A percentile compares a stretch with the other conserved stretches of the same genome.
Evolutionary conservation across 2,797 vertebrate genomes (phyloP).

Genomic region (Pseudomugil tenellus): DNA sequence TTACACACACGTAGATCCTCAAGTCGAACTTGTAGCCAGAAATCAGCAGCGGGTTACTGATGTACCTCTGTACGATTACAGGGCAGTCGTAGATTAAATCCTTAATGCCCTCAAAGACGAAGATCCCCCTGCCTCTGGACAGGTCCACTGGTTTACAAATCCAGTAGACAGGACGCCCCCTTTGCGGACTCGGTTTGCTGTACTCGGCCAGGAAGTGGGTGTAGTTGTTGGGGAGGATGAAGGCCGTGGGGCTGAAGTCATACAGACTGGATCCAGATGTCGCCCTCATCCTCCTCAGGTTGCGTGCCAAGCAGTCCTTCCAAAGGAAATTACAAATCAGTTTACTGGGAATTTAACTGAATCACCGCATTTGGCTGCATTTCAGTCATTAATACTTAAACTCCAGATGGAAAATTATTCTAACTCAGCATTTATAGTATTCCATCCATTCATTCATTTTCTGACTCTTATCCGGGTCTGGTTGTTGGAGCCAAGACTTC

Average conservation of each 20-base stretch:
- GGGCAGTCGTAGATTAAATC: constrained; percentile 81
- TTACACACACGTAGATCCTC: constrained; percentile 86
- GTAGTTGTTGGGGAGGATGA: constrained; percentile 85
- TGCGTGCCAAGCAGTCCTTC: constrained; percentile 81
- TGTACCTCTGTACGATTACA: constrained; percentile 84
- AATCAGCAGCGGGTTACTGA: constrained; percentile 84
- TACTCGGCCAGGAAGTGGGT: constrained; percentile 81
- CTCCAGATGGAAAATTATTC: too few species aligned
- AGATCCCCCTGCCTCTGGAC: constrained; percentile 84
- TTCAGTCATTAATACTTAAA: neutral
- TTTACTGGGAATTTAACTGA: too few species aligned
- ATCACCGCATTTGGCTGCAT: neutral
- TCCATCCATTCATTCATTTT: too few species aligned
- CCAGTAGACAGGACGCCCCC: constrained; percentile 73
- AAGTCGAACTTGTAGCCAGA: constrained; percentile 88
- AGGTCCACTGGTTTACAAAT: constrained; percentile 86
- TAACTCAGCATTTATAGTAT: too few species aligned
- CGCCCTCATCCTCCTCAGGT: constrained; percentile 82
- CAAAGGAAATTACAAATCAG: neutral
- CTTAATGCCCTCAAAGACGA: constrained; percentile 84
- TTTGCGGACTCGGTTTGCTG: constrained; percentile 60
- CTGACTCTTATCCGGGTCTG: too few species aligned
- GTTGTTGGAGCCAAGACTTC: too few species aligned
- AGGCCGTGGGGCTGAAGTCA: constrained; percentile 82
- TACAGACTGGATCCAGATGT: constrained; percentile 76